A percentile compares a stretch with the other conserved stretches of the same genome.
These are phyloP conservation scores for Yponomeuta malinellus DNA, from an alignment of 2,888 invertebrate species.

Conservation along the genomic window DNA sequence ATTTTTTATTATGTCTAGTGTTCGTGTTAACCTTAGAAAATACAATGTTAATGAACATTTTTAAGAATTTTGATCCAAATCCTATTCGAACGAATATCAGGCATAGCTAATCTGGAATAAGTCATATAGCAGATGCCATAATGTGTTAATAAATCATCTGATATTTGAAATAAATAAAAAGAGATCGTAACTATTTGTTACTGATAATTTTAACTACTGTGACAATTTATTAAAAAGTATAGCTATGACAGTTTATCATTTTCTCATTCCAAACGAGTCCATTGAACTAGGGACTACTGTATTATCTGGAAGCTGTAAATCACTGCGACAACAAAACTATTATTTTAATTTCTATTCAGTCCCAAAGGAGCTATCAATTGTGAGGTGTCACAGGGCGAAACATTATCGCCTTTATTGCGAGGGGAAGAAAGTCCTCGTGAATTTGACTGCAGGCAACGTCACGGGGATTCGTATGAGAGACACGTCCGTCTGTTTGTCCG, in stretches of 20 bases:
- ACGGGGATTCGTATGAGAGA: background rate
- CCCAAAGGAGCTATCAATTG: background rate
- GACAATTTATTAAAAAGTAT: background rate
- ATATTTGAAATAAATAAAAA: too few relatives aligned
- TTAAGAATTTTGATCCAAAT: too few relatives aligned
- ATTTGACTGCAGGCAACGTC: background rate
- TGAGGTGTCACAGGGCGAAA: background rate
- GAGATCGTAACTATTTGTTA: too few relatives aligned
- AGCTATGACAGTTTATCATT: background rate
- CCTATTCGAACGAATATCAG: too few relatives aligned
- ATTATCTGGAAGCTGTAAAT: background rate
- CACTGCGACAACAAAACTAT: conserved; percentile 1
- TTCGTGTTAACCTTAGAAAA: too few relatives aligned
- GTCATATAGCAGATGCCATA: too few relatives aligned
- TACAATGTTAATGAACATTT: too few relatives aligned
- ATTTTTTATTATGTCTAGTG: too few relatives aligned
- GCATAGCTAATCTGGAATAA: too few relatives aligned
- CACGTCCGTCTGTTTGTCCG: conserved; percentile 16
- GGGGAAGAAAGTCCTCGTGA: background rate
- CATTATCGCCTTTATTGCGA: background rate
- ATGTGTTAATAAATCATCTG: background rate
- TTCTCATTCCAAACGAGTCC: background rate
- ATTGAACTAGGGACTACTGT: background rate
- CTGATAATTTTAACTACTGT: background rate
- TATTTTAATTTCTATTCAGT: background rate